Evolutionary conservation across 2,797 vertebrate genomes (phyloP).

Genomic region (Choloepus didactylus): DNA sequence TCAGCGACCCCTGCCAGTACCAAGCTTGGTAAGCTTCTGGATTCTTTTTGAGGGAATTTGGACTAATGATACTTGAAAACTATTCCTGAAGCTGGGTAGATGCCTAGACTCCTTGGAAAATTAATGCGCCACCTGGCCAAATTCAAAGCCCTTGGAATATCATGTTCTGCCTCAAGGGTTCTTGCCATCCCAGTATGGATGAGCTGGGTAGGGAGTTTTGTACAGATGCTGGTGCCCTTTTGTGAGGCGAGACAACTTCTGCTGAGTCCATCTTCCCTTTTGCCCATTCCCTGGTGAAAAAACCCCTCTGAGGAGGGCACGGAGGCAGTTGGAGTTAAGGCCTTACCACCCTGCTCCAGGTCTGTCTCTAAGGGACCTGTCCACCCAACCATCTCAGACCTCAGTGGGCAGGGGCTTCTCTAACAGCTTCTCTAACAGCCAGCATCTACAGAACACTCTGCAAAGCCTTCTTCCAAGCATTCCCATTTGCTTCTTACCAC

Average conservation of each 20-base stretch:
- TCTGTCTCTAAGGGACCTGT: background rate
- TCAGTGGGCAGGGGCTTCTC: background rate
- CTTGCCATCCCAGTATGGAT: background rate
- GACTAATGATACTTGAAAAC: background rate
- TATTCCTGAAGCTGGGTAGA: background rate
- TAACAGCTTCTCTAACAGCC: background rate
- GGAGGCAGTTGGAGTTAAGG: background rate
- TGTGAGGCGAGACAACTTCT: background rate
- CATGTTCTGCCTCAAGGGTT: background rate
- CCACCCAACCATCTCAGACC: background rate
- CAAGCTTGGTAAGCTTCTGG: background rate
- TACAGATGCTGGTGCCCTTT: background rate
- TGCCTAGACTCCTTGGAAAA: background rate
- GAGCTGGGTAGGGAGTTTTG: background rate
- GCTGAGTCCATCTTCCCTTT: background rate
- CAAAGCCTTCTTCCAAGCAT: background rate
- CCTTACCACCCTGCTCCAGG: background rate
- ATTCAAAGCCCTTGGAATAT: background rate
- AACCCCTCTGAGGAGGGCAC: background rate
- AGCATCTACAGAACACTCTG: background rate
- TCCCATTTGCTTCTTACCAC: background rate
- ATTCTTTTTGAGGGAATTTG: slow-evolving; percentile 30
- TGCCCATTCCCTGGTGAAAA: background rate
- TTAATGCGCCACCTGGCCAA: background rate
- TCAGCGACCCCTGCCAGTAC: background rate